Conservation (phyloP, 2,797 vertebrate species). For the Onychomys leucogaster region DNA sequence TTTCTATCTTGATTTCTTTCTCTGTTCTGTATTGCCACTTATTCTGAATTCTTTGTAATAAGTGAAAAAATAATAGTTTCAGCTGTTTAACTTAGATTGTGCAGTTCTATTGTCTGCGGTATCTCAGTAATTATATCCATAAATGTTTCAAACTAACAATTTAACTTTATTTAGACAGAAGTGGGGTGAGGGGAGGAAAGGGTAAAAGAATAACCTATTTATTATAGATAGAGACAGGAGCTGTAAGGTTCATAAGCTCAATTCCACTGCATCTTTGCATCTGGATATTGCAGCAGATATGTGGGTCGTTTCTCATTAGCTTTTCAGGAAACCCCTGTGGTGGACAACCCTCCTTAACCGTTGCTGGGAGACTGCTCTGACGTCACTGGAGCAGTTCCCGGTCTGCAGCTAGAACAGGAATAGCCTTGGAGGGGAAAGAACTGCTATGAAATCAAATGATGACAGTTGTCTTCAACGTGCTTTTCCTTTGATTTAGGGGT, state of each 20-base stretch:
- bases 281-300: slow-evolving; percentile 81
- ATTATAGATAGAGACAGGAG: neutral
- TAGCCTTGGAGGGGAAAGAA: slow-evolving; percentile 77
- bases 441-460: slow-evolving; percentile 77
- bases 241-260: slow-evolving; percentile 73
- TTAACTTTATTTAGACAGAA: slow-evolving; percentile 65
- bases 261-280: slow-evolving; percentile 72
- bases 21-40: slow-evolving; percentile 66
- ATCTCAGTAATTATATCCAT: slow-evolving; percentile 37
- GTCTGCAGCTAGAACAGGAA: slow-evolving; percentile 80
- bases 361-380: slow-evolving; percentile 89
- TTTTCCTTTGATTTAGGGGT: slow-evolving; percentile 62
- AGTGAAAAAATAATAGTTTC: slow-evolving; percentile 47
- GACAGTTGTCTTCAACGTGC: slow-evolving; percentile 68
- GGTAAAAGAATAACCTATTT: slow-evolving; percentile 56
- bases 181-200: neutral
- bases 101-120: slow-evolving; percentile 45
- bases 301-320: slow-evolving; percentile 86
- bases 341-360: slow-evolving; percentile 88
- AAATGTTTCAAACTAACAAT: slow-evolving; percentile 60
- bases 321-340: slow-evolving; percentile 92
- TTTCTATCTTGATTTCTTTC: slow-evolving; percentile 63
- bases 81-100: slow-evolving; percentile 59
- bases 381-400: slow-evolving; percentile 88
- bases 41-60: slow-evolving; percentile 67